Base-by-base conservation (phyloP, 2,797 vertebrate species). In the Scolopax bukidnonensis region DNA sequence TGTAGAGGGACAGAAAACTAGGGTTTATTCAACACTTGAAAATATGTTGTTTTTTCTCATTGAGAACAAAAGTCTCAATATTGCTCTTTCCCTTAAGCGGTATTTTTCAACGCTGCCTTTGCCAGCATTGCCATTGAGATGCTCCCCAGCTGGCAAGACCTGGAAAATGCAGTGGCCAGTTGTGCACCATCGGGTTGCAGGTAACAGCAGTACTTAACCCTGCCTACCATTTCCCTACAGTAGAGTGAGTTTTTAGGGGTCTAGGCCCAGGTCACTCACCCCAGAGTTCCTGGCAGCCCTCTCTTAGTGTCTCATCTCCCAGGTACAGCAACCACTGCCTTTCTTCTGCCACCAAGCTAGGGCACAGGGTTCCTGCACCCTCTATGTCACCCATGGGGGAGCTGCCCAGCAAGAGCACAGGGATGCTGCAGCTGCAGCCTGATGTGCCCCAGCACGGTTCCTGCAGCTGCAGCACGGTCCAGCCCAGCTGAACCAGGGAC, bases 361-460 rank as follows among this genome's bases (percentile, higher is more conserved):
- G 38, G 4, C 48, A 47, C 3, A 0, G 0, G 33, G 5, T 77
- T 24, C 38, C 53, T 3, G 1, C 71, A 30, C 23, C 21, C 4
- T 7, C 10, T 0, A 0, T 11, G 28, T 54, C 79, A 59, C 25
- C 33, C 0, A 0, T 20, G 56, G 43, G 57, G 30, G 50, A 70
- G 18, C 73, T 76, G 71, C 45, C 63, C 24, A 36, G 16, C 14
- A 11, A 8, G 30, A 57, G 36, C n/a, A 14, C 0, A 0, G 64
- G n/a, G 40, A 33, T 5, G 3, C 32, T 12, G 45, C 41, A 53
- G 45, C 47, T 61, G 48, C 47, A 76, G 50, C 43, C 40, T 12
- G 1, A 5, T 4, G 40, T 3, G 12, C 17, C 48, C 61, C 43
- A 53, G 51, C 38, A 28, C 0, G 0, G 51, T 14, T 54, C 41